These are phyloP conservation scores for Aleiodes leptofemur DNA, from an alignment of 2,888 invertebrate genomes.

Conservation along the genomic window DNA sequence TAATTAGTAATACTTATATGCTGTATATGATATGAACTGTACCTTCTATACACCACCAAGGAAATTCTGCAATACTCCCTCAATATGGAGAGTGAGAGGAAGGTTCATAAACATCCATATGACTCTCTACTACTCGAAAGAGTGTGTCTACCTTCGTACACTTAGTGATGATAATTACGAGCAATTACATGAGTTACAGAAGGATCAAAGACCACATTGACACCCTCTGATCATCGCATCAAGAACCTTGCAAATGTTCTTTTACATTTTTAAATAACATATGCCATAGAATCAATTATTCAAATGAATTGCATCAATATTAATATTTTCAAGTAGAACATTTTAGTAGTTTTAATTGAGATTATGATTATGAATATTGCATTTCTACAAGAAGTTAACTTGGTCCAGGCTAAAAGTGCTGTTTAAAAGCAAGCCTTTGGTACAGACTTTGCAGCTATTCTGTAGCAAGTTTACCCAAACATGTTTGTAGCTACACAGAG, in stretches of 20 bases:
- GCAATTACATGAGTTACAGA: conserved; percentile 29
- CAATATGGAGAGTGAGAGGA: not conserved
- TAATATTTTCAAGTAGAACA: too few species aligned
- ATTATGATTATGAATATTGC: too few species aligned
- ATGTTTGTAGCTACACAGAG: too few species aligned
- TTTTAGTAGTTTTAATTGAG: too few species aligned
- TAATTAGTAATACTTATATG: conserved; percentile 45
- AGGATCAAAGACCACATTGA: conserved; percentile 39
- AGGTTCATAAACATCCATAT: conserved; percentile 27
- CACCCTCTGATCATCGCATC: conserved; percentile 15
- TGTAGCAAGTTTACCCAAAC: too few species aligned
- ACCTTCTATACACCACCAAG: conserved; percentile 30
- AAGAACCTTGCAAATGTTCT: not conserved
- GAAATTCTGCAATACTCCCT: conserved; percentile 18
- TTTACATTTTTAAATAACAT: not conserved
- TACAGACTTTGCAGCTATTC: too few species aligned
- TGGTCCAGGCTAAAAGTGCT: too few species aligned
- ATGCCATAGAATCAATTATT: not conserved
- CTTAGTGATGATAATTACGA: conserved; percentile 33
- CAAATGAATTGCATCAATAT: too few species aligned
- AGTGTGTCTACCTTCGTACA: conserved; percentile 26
- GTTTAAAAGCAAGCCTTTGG: too few species aligned
- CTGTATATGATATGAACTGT: conserved; percentile 20
- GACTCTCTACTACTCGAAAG: conserved; percentile 16
- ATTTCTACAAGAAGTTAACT: too few species aligned